Percentiles rank a stretch among this genome's conserved stretches.
phyloP scores from a whole-genome alignment of 2,113 vertebrate species.

The Mionectes macconnelli region DNA sequence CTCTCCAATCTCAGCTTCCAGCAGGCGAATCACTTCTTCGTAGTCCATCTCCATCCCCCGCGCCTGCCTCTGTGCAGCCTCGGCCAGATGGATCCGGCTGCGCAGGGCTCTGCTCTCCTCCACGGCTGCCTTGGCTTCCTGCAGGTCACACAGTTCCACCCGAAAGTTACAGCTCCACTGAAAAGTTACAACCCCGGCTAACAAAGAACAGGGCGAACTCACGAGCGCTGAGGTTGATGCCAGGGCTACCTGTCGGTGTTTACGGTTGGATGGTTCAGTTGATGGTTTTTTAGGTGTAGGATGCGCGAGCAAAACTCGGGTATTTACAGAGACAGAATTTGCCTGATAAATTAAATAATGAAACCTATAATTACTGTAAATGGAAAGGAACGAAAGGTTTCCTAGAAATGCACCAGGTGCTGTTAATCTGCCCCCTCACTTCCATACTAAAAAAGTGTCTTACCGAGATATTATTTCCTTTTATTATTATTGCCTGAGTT shows the following conservation, averaged over 20 bases:
- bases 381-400: background rate
- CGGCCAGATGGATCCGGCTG: constrained; percentile 83
- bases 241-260: background rate
- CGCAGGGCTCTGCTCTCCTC: constrained; percentile 84
- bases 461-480: background rate
- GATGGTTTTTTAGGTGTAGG: background rate
- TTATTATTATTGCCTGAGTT: background rate
- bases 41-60: constrained; percentile 94
- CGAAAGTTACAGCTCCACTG: background rate
- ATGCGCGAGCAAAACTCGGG: background rate
- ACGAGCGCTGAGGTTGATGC: background rate
- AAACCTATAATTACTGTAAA: background rate
- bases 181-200: background rate
- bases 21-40: constrained; percentile 90
- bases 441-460: background rate
- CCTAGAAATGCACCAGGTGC: background rate
- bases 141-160: background rate
- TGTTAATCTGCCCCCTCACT: background rate
- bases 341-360: background rate
- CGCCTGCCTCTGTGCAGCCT: constrained; percentile 87
- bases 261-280: background rate
- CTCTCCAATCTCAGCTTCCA: constrained; percentile 90
- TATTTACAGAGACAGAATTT: background rate
- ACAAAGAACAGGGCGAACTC: background rate
- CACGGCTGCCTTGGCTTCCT: constrained; percentile 85